phyloP scores from a whole-genome alignment of 2,113 vertebrate species.

The Oryzias melastigma region DNA sequence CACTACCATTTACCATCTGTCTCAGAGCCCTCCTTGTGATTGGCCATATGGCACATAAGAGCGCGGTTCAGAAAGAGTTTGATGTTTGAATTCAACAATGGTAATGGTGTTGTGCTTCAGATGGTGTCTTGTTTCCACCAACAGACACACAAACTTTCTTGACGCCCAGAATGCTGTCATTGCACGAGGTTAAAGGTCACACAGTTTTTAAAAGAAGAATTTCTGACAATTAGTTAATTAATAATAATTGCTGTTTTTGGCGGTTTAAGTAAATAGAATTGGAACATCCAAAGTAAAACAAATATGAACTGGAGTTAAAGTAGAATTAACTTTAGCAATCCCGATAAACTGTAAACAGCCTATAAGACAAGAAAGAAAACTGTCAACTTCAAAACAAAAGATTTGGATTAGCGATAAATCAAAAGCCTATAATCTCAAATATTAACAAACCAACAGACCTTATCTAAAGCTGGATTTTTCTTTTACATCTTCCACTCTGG shows the following conservation, averaged over 20 bases:
- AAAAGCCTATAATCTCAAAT: not conserved
- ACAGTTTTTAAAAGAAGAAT: no score
- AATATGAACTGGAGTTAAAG: no score
- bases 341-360: no score
- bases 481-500: not conserved
- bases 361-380: no score
- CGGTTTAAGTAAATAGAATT: no score
- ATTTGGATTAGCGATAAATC: constrained; percentile 13
- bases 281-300: no score
- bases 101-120: not conserved
- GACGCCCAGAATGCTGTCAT: not conserved
- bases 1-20: constrained; percentile 57
- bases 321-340: no score
- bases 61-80: constrained; percentile 21
- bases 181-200: not conserved
- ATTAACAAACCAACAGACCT: not conserved
- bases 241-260: no score
- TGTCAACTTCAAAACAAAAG: not conserved
- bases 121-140: constrained; percentile 1
- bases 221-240: no score
- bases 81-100: constrained; percentile 30
- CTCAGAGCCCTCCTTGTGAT: constrained; percentile 34
- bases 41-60: constrained; percentile 54
- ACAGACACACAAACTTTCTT: not conserved
- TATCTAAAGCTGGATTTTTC: constrained; percentile 4